phyloP scores from a whole-genome alignment of 2,113 vertebrate genomes.

The Isurus oxyrinchus region DNA sequence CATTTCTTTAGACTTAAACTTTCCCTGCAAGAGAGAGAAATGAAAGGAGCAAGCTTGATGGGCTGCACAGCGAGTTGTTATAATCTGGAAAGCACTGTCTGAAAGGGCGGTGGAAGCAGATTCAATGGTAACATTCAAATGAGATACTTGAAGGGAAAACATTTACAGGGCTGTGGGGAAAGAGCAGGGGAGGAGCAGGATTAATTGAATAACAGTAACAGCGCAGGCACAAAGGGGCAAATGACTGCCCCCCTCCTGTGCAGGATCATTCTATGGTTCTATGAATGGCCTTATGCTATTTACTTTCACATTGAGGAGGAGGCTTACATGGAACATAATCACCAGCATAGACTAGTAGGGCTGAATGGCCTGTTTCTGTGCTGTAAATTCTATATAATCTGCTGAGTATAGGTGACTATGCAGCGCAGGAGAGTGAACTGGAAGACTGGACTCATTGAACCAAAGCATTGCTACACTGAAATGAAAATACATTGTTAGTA shows the following conservation, averaged over 20 bases:
- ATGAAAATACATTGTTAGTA: constrained; percentile 7
- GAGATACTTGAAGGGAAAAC: not conserved
- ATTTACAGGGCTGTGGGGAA: not conserved
- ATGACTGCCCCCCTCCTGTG: not conserved
- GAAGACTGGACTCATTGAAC: not conserved
- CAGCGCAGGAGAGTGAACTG: not conserved
- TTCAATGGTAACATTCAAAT: not conserved
- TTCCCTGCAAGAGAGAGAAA: not conserved
- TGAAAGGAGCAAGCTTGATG: not conserved
- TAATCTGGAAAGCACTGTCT: too few species aligned
- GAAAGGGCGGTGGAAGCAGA: not conserved
- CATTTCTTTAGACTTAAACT: not conserved
- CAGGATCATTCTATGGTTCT: not conserved
- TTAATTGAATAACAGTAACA: not conserved
- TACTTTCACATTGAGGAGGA: not conserved
- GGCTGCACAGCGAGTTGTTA: not conserved
- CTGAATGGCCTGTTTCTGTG: not conserved
- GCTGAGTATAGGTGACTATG: not conserved
- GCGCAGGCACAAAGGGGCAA: not conserved
- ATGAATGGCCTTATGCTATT: not conserved
- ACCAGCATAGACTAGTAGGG: too few species aligned
- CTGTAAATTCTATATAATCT: not conserved
- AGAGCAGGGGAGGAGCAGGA: not conserved
- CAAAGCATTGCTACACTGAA: not conserved
- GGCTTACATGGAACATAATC: not conserved